Percentiles rank a stretch among this genome's conserved stretches.
Conservation (phyloP, 64 coral and sea anemone genomes). For the Actinia equina region DNA sequence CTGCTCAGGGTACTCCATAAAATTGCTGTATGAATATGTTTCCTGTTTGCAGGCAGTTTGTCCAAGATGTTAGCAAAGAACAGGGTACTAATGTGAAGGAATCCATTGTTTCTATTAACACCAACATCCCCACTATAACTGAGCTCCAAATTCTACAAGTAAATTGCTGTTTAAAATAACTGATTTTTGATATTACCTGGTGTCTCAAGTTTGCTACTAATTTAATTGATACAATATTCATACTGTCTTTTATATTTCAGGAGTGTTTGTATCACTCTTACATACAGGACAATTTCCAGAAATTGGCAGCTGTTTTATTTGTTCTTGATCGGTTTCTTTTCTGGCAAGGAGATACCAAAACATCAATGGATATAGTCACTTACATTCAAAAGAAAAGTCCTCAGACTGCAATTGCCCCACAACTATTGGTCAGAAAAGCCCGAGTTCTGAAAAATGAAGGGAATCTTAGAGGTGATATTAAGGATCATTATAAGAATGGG, state of each 20-base stretch:
- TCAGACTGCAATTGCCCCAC: conserved; percentile 72
- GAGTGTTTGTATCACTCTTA: conserved; percentile 86
- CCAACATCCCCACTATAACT: conserved; percentile 39
- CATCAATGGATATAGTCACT: conserved; percentile 56
- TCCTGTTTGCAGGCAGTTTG: conserved; percentile 66
- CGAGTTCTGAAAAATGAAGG: conserved; percentile 85
- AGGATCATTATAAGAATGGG: no score
- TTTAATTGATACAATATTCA: not conserved
- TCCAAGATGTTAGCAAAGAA: conserved; percentile 61
- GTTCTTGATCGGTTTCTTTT: conserved; percentile 87
- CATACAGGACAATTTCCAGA: conserved; percentile 50
- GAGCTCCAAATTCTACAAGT: conserved; percentile 87
- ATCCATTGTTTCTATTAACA: conserved; percentile 56
- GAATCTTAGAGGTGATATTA: conserved; percentile 60
- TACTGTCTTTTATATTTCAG: conserved; percentile 11
- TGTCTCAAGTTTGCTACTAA: not conserved
- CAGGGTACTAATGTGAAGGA: conserved; percentile 93
- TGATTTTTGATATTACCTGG: not conserved
- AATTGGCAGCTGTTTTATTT: conserved; percentile 79
- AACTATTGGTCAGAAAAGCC: conserved; percentile 81
- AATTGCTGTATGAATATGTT: no score
- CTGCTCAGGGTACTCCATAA: no score
- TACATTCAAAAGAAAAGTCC: conserved; percentile 61
- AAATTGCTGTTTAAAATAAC: not conserved
- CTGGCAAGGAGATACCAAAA: conserved; percentile 79